Percentiles rank a stretch among this genome's conserved stretches.
phyloP scores from a whole-genome alignment of 2,113 vertebrate genomes.

The Otus sunia region DNA sequence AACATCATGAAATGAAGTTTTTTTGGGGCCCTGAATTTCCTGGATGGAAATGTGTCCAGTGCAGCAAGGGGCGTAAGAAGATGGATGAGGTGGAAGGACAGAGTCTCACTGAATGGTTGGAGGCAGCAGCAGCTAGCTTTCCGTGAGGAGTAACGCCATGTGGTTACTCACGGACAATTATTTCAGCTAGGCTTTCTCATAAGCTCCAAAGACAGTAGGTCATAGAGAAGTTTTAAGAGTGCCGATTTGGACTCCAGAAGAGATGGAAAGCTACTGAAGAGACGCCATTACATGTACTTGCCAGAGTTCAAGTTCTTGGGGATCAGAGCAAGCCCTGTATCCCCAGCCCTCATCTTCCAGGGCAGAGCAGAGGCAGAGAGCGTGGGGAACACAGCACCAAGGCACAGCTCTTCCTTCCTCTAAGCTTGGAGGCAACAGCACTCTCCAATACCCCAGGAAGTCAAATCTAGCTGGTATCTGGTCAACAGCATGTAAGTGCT shows the following conservation, averaged over 20 bases:
- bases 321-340: neutral
- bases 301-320: neutral
- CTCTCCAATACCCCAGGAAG: neutral
- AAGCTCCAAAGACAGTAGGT: neutral
- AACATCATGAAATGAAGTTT: neutral
- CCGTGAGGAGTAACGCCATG: neutral
- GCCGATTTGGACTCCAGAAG: neutral
- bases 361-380: neutral
- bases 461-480: neutral
- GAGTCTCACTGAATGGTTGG: neutral
- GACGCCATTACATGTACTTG: neutral
- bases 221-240: neutral
- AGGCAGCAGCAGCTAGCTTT: conserved; percentile 13
- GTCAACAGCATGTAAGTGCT: neutral
- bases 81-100: conserved; percentile 40
- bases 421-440: neutral
- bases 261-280: neutral
- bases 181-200: neutral
- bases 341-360: neutral
- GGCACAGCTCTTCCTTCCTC: neutral
- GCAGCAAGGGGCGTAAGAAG: neutral
- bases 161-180: neutral
- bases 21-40: conserved; percentile 32
- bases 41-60: conserved; percentile 27
- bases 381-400: neutral